These are phyloP conservation scores for Daboia siamensis DNA, from an alignment of 2,113 vertebrate genomes.

Conservation along the genomic window DNA sequence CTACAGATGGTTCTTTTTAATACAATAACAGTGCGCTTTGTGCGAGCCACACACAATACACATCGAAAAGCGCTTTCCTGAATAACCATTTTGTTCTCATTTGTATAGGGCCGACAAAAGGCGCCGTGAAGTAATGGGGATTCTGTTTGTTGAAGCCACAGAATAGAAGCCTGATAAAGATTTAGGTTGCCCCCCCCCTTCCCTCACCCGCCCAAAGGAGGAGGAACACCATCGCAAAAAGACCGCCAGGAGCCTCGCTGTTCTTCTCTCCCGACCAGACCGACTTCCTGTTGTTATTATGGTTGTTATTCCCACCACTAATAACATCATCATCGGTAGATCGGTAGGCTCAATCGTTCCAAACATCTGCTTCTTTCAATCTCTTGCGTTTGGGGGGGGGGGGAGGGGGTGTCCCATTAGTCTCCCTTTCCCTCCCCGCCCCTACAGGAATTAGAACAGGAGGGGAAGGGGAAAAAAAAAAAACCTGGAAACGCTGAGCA, in stretches of 20 bases:
- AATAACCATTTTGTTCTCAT: slow-evolving; percentile 99
- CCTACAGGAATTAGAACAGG: neutral
- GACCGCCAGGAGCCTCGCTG: slow-evolving; percentile 86
- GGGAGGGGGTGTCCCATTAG: slow-evolving; percentile 38
- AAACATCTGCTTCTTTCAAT: slow-evolving; percentile 71
- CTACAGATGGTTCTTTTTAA: slow-evolving; percentile 99
- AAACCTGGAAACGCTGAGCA: neutral
- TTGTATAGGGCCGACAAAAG: slow-evolving; percentile 99
- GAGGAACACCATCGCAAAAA: slow-evolving; percentile 62
- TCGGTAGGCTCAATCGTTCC: slow-evolving; percentile 60
- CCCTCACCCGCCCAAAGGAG: slow-evolving; percentile 32
- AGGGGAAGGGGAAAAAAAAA: neutral
- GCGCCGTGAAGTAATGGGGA: slow-evolving; percentile 97
- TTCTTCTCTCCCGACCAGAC: slow-evolving; percentile 69
- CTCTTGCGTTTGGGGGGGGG: slow-evolving; percentile 8
- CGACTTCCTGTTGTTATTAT: slow-evolving; percentile 53
- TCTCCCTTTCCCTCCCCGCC: slow-evolving; percentile 6
- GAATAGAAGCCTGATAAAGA: slow-evolving; percentile 99
- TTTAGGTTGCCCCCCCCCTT: slow-evolving; percentile 71
- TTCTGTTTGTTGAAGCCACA: slow-evolving; percentile 97
- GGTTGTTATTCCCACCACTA: slow-evolving; percentile 69
- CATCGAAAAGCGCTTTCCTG: slow-evolving; percentile 99
- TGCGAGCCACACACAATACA: slow-evolving; percentile 98
- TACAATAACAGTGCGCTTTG: slow-evolving; percentile 99
- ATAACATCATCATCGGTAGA: slow-evolving; percentile 45